A percentile compares a stretch with the other conserved stretches of the same genome.
Evolutionary conservation across 2,797 vertebrate genomes (phyloP).

Genomic region (Dendrocincla tyrannina): DNA sequence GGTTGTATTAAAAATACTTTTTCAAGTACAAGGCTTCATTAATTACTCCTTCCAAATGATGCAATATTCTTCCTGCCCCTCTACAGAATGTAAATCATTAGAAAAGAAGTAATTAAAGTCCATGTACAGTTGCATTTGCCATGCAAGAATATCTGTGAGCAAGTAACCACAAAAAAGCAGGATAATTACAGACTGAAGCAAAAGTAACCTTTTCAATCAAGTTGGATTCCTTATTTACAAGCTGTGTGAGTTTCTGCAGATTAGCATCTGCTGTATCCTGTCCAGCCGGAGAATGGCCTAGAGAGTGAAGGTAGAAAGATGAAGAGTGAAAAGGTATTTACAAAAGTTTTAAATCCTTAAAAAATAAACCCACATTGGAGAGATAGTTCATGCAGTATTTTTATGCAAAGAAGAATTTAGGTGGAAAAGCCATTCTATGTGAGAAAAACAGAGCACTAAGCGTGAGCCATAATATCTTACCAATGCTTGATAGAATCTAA

Average conservation of each 20-base stretch:
- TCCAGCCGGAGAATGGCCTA: constrained; percentile 84
- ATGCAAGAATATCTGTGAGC: not conserved
- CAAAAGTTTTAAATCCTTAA: constrained; percentile 19
- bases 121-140: not conserved
- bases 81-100: not conserved
- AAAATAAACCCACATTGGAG: not conserved
- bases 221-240: constrained; percentile 99
- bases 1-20: not conserved
- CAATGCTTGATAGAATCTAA: not conserved
- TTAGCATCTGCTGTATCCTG: constrained; percentile 93
- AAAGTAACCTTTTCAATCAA: constrained; percentile 97
- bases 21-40: not conserved
- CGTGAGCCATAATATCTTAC: not conserved
- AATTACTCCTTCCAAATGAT: not conserved
- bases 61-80: not conserved
- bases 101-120: not conserved
- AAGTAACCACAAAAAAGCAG: constrained; percentile 44
- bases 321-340: constrained; percentile 63
- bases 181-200: constrained; percentile 67
- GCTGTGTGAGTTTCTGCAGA: constrained; percentile 98
- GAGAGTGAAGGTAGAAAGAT: constrained; percentile 70
- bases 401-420: not conserved
- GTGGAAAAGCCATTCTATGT: not conserved
- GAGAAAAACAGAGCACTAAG: not conserved
- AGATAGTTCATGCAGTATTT: not conserved